Evolutionary conservation across 2,888 invertebrate species (phyloP), one percentile per base, ranked within the genome.

Genomic region (Cryptocheilus praepositus): DNA sequence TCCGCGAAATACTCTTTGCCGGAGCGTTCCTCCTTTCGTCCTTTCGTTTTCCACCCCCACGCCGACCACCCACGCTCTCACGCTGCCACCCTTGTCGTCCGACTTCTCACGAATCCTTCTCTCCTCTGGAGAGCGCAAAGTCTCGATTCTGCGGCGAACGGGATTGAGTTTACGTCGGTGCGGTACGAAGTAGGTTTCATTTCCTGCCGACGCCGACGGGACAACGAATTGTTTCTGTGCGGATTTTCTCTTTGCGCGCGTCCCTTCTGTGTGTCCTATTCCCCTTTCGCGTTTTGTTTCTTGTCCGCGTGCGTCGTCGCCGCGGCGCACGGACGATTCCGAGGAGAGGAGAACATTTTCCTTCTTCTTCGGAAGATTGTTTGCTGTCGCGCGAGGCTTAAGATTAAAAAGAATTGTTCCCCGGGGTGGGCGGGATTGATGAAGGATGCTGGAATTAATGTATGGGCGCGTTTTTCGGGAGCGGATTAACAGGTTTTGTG

Each of bases 1-100:
- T 71, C 70, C 72, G 71, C 60, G 69, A 63, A 69, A 74, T 71
- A 73, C 67, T 71, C 75, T 51, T 46, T 28, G 49, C 59, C 36
- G 36, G 36, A 11, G 49, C 49, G 22, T 19, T 49, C 46, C 45
- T 45, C 59, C n/a, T 28, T 36, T 54, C 61, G 53, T 44, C 61
- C 28, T 44, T 45, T 59, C 63, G 62, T 59, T 22, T 52, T 58
- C 59, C 54, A 36, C 53, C 59, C 59, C 53, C 57, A 11, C 44
- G 21, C 36, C 56, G 45, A 21, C 36, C 54, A 45, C 59, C 18
- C 49, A 49, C 16, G 49, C 16, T 49, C 49, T 18, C 18, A 5
- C 7, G 49, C 49, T 49, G 49, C 18, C 49, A 18, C 49, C 49
- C n/a, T 49, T 18, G n/a, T 49, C 49, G 49, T 18, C 16, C 16